Base-by-base conservation (phyloP, 1,140 invertebrate species). In the Charaxes varanes region DNA sequence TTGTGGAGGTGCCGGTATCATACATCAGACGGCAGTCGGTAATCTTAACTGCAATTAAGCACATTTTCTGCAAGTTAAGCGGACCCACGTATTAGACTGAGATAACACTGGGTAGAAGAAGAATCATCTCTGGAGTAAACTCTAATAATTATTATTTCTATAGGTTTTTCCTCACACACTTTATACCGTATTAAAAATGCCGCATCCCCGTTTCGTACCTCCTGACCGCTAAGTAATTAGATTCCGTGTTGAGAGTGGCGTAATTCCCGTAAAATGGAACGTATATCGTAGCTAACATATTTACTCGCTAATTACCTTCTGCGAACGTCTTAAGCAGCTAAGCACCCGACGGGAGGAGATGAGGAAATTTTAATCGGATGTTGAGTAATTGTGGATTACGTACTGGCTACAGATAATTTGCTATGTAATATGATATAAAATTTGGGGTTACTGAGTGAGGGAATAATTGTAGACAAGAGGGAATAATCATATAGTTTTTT, bases 191-290 rank as follows among this genome's bases (percentile, higher is more conserved):
- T 12, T 15, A 22, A 1, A 23, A 38, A 44, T 32, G 19, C 36
- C 53, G 34, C 18, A 38, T 56, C 51, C 48, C 37, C 6, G 10
- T 22, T 45, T 49, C 45, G 6, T 35, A 30, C 13, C 45, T 56
- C 30, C 4, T 49, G 36, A 43, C 44, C 51, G 34, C 42, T 18
- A 33, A 46, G 55, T 78, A 78, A 76, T 74, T 73, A 69, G 63
- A 79, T 76, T 79, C 69, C 27, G 21, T 33, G 46, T 56, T 44
- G 51, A 53, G 67, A 71, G 69, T 76, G 73, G 72, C 69, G 66
- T 74, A 74, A 74, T 72, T 66, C 69, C 46, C 63, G 61, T 68
- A 72, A 77, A 79, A 79, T 64, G 65, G 58, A 69, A 36, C 56
- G 53, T 58, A 37, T 59, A 54, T 40, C 21, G 41, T 33, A 49